phyloP scores from a whole-genome alignment of 53 echinoderm and acorn worm genomes.

The Paelopatides confundens region DNA sequence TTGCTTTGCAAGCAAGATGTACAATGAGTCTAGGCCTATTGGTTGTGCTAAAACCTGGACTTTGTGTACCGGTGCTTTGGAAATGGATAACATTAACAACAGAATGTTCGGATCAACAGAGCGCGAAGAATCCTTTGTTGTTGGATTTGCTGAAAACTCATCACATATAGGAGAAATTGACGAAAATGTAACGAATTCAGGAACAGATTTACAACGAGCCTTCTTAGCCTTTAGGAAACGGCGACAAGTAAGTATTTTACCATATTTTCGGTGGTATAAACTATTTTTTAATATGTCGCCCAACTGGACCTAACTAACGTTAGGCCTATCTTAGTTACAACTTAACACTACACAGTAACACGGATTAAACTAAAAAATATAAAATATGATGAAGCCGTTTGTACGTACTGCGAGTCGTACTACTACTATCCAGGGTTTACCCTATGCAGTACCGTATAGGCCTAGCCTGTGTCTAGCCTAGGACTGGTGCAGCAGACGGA shows the following conservation, averaged over 20 bases:
- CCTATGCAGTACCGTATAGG: too few species aligned
- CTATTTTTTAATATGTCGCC: background rate
- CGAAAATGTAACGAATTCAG: background rate
- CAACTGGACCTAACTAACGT: background rate
- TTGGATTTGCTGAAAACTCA: background rate
- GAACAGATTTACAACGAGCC: background rate
- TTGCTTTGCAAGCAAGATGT: background rate
- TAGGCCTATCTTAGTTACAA: too few species aligned
- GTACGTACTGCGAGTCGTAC: too few species aligned
- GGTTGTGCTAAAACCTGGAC: background rate
- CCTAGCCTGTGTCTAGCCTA: too few species aligned
- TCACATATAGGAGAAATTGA: background rate
- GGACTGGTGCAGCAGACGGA: too few species aligned
- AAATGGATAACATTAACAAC: background rate
- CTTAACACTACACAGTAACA: too few species aligned
- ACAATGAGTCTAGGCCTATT: background rate
- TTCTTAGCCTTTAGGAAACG: conserved; percentile 34
- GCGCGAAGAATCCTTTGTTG: conserved; percentile 44
- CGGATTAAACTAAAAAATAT: too few species aligned
- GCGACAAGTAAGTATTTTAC: background rate
- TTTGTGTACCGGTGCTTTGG: background rate
- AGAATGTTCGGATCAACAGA: background rate
- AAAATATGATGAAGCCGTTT: too few species aligned
- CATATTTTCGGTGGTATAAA: background rate
- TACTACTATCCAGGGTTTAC: too few species aligned